phyloP scores from a whole-genome alignment of 2,113 vertebrate genomes.

The Sterrhoptilus dennistouni region DNA sequence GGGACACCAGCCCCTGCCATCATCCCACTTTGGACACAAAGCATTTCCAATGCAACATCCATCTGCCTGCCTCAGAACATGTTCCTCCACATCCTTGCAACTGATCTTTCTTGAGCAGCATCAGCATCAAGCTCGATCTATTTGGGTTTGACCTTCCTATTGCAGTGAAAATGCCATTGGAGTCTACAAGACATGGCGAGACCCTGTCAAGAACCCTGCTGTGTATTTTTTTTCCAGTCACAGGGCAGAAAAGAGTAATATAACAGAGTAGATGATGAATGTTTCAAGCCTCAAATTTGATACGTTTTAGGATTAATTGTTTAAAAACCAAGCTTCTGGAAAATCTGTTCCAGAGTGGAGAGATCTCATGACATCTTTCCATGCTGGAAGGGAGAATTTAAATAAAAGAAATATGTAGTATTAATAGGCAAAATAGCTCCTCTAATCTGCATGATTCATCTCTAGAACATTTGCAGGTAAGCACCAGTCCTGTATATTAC shows the following conservation, averaged over 20 bases:
- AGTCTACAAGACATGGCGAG: not conserved
- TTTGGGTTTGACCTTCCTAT: not conserved
- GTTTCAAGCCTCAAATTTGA: not conserved
- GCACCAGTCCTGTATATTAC: not conserved
- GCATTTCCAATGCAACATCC: not conserved
- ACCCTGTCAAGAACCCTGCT: not conserved
- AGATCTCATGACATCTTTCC: not conserved
- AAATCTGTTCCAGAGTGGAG: not conserved
- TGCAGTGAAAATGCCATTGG: too few species aligned
- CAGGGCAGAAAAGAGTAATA: not conserved
- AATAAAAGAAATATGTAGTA: not conserved
- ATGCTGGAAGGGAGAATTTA: not conserved
- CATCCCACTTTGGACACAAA: not conserved
- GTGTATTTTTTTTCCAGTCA: not conserved
- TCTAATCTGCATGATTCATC: not conserved
- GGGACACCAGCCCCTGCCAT: not conserved
- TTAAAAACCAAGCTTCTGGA: not conserved
- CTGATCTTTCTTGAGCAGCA: not conserved
- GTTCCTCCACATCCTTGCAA: accelerated
- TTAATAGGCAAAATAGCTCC: not conserved
- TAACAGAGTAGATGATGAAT: not conserved
- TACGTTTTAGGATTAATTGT: not conserved
- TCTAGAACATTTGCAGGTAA: not conserved
- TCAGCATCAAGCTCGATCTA: not conserved
- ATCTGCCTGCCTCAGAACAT: accelerated